Conservation (phyloP, 2,797 vertebrate genomes). For the Melopsittacus undulatus region DNA sequence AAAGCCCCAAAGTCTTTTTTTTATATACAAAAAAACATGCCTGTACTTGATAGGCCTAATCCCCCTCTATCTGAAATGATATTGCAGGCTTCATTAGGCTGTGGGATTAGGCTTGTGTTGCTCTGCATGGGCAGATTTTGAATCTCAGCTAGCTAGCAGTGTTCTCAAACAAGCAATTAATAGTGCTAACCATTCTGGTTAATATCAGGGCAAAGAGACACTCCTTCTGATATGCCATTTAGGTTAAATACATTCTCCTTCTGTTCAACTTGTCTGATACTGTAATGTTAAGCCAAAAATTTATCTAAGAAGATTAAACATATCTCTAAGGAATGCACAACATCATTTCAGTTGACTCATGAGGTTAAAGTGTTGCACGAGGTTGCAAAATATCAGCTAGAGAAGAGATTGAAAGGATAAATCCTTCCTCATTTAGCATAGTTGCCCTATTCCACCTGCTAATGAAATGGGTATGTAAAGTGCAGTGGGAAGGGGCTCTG, state of each 20-base stretch:
- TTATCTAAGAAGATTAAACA: constrained; percentile 55
- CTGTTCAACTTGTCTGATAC: constrained; percentile 29
- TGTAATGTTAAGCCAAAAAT: constrained; percentile 42
- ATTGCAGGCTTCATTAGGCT: background rate
- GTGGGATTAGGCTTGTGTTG: background rate
- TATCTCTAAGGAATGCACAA: constrained; percentile 56
- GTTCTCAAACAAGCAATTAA: background rate
- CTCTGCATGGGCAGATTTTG: background rate
- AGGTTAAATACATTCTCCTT: constrained; percentile 23
- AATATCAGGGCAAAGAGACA: constrained; percentile 34
- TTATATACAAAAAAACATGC: background rate
- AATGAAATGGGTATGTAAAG: constrained; percentile 51
- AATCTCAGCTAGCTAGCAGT: background rate
- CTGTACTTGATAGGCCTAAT: background rate
- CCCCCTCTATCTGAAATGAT: background rate
- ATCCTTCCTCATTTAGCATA: constrained; percentile 52
- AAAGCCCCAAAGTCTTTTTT: background rate
- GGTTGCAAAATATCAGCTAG: constrained; percentile 36
- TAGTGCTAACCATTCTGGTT: background rate
- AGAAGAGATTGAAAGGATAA: constrained; percentile 32
- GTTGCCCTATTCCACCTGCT: constrained; percentile 39
- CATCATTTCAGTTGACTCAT: constrained; percentile 52
- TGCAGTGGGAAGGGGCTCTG: background rate
- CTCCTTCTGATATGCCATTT: background rate
- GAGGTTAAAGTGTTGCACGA: constrained; percentile 60